These are phyloP conservation scores for Megaceryle alcyon DNA, from an alignment of 2,797 vertebrate species.

Conservation along the genomic window DNA sequence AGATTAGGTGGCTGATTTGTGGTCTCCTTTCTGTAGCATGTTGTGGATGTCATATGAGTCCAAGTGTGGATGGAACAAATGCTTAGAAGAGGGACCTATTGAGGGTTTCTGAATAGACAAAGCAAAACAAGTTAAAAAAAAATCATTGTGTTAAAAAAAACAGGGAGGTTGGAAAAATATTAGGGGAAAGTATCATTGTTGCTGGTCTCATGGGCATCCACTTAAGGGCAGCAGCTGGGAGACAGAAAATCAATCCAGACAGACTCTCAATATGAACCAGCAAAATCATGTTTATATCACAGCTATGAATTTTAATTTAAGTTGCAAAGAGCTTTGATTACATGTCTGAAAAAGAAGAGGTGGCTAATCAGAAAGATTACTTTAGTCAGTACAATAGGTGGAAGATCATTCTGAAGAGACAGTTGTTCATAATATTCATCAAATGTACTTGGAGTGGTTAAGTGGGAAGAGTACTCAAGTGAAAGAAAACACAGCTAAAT, in stretches of 20 bases:
- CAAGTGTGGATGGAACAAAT: neutral
- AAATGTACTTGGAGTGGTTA: neutral
- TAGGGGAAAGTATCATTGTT: neutral
- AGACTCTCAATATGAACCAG: neutral
- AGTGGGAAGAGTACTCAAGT: neutral
- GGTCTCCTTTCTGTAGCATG: neutral
- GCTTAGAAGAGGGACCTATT: neutral
- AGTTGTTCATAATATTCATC: neutral
- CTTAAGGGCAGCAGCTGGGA: neutral
- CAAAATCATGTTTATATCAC: neutral
- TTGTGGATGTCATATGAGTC: neutral
- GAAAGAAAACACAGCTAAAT: neutral
- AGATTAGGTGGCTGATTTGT: neutral
- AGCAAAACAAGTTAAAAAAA: neutral
- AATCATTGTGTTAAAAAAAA: neutral
- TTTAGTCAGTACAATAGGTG: neutral
- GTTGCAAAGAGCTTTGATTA: neutral
- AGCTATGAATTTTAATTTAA: neutral
- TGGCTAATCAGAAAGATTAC: neutral
- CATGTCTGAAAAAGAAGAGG: neutral
- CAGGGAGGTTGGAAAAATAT: neutral
- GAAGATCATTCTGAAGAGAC: neutral
- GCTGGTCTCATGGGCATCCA: accelerated
- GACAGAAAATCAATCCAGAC: neutral
- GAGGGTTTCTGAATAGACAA: neutral